Percentiles rank a stretch among this genome's conserved stretches.
These are phyloP conservation scores for Drosophila stalkeri DNA, from an alignment of 2,888 invertebrate genomes.

Conservation along the genomic window DNA sequence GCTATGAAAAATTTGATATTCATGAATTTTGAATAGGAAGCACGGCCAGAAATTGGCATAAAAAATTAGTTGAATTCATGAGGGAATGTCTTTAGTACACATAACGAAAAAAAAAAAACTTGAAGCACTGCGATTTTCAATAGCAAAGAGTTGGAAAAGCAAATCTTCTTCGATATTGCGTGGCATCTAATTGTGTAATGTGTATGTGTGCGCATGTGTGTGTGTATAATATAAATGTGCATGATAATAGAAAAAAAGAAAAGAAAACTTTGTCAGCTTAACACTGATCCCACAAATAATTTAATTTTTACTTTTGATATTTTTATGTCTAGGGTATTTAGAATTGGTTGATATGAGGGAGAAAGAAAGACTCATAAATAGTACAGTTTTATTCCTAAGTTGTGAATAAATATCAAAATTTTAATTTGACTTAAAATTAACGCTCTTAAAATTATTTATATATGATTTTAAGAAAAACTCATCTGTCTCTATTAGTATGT, in stretches of 20 bases:
- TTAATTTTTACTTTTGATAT: background rate
- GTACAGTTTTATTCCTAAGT: background rate
- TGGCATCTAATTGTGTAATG: background rate
- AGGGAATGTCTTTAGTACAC: background rate
- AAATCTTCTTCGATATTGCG: background rate
- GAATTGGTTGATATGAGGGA: background rate
- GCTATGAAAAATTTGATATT: constrained; percentile 14
- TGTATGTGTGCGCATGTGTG: background rate
- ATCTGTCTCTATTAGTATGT: background rate
- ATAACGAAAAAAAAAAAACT: constrained; percentile 13
- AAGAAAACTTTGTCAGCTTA: background rate
- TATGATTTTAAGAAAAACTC: background rate
- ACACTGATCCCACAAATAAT: background rate
- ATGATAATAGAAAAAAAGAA: background rate
- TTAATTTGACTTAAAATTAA: background rate
- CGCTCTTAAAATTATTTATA: background rate
- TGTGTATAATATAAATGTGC: background rate
- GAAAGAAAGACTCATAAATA: too few species aligned
- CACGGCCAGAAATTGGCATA: constrained; percentile 14
- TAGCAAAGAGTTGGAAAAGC: background rate
- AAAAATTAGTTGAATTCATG: constrained; percentile 24
- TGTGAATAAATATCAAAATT: background rate
- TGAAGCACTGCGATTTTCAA: constrained; percentile 8
- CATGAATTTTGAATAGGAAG: constrained; percentile 16
- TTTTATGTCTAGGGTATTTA: background rate